These are phyloP conservation scores for Leptonema lineaticorne DNA, from an alignment of 1,140 invertebrate genomes.

Conservation along the genomic window DNA sequence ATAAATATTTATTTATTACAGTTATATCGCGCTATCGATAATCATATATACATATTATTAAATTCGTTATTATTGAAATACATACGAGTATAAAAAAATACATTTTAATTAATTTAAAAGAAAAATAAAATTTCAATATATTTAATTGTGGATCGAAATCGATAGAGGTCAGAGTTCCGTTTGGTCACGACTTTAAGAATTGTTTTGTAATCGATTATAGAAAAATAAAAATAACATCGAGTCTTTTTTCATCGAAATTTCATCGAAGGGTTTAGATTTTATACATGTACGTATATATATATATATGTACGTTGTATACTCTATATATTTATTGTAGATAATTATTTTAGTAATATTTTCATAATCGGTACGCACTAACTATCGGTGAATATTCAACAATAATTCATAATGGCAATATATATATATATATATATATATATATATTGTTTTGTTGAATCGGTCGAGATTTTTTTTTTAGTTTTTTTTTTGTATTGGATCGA, in stretches of 20 bases:
- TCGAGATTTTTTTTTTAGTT: background rate
- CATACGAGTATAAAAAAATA: no score
- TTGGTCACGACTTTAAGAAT: no score
- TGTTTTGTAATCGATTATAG: no score
- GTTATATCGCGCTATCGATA: constrained; percentile 5
- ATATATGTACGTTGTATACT: background rate
- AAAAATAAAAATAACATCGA: no score
- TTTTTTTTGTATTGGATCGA: background rate
- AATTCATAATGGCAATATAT: background rate
- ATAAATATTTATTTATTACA: background rate
- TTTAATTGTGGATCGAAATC: no score
- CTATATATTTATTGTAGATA: background rate
- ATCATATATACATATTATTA: constrained; percentile 8
- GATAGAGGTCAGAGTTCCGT: no score
- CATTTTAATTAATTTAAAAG: no score
- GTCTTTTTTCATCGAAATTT: background rate
- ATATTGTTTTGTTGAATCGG: background rate
- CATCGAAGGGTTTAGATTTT: background rate
- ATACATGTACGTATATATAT: constrained; percentile 8
- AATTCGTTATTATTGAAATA: no score
- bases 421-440: background rate
- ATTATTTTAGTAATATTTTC: background rate
- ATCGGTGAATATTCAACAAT: background rate
- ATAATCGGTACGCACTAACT: no score
- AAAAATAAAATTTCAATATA: no score